Conservation (phyloP, 2,797 vertebrate genomes). For the Argentina silus region DNA sequence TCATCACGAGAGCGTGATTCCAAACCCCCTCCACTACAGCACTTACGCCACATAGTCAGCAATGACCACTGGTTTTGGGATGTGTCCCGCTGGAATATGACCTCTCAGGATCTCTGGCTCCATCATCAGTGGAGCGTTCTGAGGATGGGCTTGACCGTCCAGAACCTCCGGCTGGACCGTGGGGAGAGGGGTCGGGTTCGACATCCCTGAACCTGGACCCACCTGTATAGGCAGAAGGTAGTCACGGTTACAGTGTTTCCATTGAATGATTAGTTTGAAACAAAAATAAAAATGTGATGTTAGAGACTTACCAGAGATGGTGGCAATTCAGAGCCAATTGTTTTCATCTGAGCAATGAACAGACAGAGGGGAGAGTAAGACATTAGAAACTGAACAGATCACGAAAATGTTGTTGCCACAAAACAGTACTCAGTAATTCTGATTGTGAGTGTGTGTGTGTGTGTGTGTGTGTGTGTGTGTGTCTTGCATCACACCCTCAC, state of each 20-base stretch:
- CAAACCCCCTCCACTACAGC: neutral
- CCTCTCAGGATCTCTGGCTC: conserved; percentile 81
- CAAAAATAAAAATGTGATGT: neutral
- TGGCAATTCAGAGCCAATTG: conserved; percentile 72
- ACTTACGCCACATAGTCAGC: conserved; percentile 96
- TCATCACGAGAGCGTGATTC: too few relatives aligned
- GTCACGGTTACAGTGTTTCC: neutral
- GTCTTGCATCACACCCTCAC: conserved; percentile 61
- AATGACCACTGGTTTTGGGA: conserved; percentile 92
- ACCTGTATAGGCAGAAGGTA: conserved; percentile 50
- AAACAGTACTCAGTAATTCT: neutral
- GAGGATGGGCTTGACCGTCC: conserved; percentile 22
- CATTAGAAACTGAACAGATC: neutral
- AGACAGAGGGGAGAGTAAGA: neutral
- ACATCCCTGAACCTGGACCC: conserved; percentile 59
- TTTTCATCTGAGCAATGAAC: conserved; percentile 76
- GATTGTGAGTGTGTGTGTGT: neutral
- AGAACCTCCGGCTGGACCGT: conserved; percentile 61
- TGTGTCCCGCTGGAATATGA: conserved; percentile 89
- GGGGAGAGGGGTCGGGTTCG: conserved; percentile 62
- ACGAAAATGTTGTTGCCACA: neutral
- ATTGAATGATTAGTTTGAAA: neutral
- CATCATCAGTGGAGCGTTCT: conserved; percentile 34
- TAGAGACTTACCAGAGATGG: conserved; percentile 79
- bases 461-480: neutral